phyloP scores from a whole-genome alignment of 2,888 invertebrate species.

The Coleophora deauratella region DNA sequence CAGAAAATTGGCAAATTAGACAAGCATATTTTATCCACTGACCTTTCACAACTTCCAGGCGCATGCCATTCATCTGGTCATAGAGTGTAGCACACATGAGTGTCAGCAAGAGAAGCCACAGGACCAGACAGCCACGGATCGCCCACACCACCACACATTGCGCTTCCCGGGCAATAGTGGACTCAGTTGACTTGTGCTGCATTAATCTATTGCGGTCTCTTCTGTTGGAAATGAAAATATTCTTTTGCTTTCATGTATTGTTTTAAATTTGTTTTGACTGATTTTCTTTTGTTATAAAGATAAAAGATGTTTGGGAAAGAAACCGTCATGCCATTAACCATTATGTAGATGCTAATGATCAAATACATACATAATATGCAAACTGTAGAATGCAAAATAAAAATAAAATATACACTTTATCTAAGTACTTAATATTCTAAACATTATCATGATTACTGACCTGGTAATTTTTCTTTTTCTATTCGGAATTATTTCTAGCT shows the following conservation, averaged over 20 bases:
- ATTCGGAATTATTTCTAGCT: conserved; percentile 74
- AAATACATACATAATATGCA: no score
- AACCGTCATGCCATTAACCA: no score
- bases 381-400: no score
- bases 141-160: conserved; percentile 60
- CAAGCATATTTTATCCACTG: conserved; percentile 13
- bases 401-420: no score
- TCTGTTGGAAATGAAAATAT: conserved; percentile 26
- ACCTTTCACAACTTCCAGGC: conserved; percentile 49
- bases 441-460: conserved; percentile 44
- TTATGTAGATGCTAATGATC: no score
- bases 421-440: no score
- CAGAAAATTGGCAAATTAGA: no score
- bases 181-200: conserved; percentile 29
- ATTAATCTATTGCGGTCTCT: conserved; percentile 45
- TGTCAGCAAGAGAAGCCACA: conserved; percentile 65
- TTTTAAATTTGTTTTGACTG: no score
- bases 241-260: no score
- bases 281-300: no score
- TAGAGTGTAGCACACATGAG: conserved; percentile 67
- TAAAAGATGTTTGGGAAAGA: no score
- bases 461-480: conserved; percentile 72
- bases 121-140: conserved; percentile 50
- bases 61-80: conserved; percentile 57
- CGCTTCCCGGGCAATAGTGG: conserved; percentile 48